These are phyloP conservation scores for Drosophila mercatorum DNA, from an alignment of 2,888 invertebrate species.

Conservation along the genomic window DNA sequence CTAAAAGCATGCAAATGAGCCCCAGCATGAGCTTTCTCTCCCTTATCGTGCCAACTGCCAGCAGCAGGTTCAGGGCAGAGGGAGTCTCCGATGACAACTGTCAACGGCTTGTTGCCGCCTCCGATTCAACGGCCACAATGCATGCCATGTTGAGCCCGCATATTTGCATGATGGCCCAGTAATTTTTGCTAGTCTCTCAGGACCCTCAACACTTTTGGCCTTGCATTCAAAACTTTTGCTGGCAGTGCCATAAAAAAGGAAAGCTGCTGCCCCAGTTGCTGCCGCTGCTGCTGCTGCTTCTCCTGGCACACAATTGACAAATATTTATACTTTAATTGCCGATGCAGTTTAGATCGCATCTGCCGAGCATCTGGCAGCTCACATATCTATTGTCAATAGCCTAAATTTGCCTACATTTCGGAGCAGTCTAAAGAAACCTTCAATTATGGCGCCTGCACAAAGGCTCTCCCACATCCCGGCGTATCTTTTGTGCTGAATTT, in stretches of 20 bases:
- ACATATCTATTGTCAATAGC: slow-evolving; percentile 8
- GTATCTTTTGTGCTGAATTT: slow-evolving; percentile 71
- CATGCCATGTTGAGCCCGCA: slow-evolving; percentile 66
- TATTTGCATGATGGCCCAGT: slow-evolving; percentile 58
- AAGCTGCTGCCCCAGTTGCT: neutral
- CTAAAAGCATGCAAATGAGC: slow-evolving; percentile 69
- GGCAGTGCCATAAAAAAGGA: slow-evolving; percentile 20
- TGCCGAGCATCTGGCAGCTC: slow-evolving; percentile 3
- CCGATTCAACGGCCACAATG: slow-evolving; percentile 33
- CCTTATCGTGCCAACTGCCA: slow-evolving; percentile 42
- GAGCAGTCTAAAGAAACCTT: slow-evolving; percentile 51
- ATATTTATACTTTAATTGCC: slow-evolving; percentile 74
- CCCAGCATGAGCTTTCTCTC: slow-evolving; percentile 15
- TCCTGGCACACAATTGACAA: slow-evolving; percentile 54
- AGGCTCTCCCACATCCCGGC: slow-evolving; percentile 45
- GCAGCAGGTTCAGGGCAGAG: slow-evolving; percentile 5
- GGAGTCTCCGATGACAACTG: slow-evolving; percentile 58
- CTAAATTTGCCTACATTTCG: slow-evolving; percentile 26
- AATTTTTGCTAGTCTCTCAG: slow-evolving; percentile 36
- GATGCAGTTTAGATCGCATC: slow-evolving; percentile 52
- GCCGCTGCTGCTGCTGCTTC: no score
- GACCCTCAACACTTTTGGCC: slow-evolving; percentile 27
- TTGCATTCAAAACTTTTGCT: slow-evolving; percentile 44
- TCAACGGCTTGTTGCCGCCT: slow-evolving; percentile 62
- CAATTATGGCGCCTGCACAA: slow-evolving; percentile 59